Evolutionary conservation across 2,888 invertebrate genomes (phyloP), one percentile per base, ranked within the genome.

Genomic region (Microctonus aethiopoides): DNA sequence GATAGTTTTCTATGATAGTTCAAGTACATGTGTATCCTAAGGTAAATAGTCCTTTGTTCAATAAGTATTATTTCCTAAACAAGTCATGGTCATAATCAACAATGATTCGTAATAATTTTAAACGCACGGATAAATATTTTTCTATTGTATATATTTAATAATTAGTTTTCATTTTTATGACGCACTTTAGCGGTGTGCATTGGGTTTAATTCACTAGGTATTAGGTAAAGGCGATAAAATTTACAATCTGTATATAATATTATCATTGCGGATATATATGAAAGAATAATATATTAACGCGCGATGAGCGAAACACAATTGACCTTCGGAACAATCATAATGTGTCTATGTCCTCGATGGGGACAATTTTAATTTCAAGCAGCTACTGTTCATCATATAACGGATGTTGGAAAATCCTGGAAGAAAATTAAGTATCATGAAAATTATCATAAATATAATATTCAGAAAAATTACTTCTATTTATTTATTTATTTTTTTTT

Each of bases 31-130:
- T 6, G 57, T 64, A 32, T 36, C 64, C 36, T 34, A 64, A 29
- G 64, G 52, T 16, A 52, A 54, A 51, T 54, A 52, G 22, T 36
- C 64, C 10, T 52, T 54, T 52, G 34, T 64, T 64, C 22, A 64
- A 64, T 64, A 29, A 63, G 16, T 46, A 64, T 52, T 34, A 64
- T 54, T 52, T 64, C 54, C 52, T 54, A 64, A 64, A 32, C 54
- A 22, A 29, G 22, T 16, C 64, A 34, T 52, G 64, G 64, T 34
- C 36, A 64, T 36, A 52, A 52, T 52, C 26, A 54, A 36, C 32
- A 64, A 64, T 64, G 32, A 64, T 64, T 36, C 36, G 24, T n/a
- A 52, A 51, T 52, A n/a, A 51, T 52, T 64, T 52, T 13, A 34
- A 32, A 24, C 32, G 16, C 29, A 13, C 26, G 26, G 9, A 11